Evolutionary conservation across 2,888 invertebrate species (phyloP), one percentile per base, ranked within the genome.

Genomic region (Herminia tarsipennalis): DNA sequence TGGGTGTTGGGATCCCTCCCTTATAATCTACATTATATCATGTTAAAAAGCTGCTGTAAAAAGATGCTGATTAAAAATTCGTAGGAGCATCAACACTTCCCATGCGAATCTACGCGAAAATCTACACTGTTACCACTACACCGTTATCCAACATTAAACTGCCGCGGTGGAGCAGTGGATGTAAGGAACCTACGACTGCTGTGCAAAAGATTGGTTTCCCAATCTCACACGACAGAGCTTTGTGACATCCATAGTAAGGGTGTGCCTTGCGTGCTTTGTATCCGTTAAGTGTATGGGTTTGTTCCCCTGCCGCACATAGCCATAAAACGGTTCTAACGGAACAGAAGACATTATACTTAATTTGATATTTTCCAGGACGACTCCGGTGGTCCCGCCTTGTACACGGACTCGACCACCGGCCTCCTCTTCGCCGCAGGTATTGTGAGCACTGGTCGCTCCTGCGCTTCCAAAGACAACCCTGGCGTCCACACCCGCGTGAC

Each of bases 401-500:
- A 92, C 87, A 78, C 83, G 36, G 93, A 94, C 51, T 62, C 70
- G 0, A 12, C 41, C 0, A 85, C 74, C 0, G 83, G 80, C 0
- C 69, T 83, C 1, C 59, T 91, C 0, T 88, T 83, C 56, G 8
- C 68, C 13, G 39, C 92, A 0, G 95, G 93, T 1, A 66, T 94
- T n/a, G 85, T 94, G 43, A 93, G 93, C 40, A 85, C 58, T 53
- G 95, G 95, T 3, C 34, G 45, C 0, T 84, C 58, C 37, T 95
- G 95, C 66, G 94, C 27, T 0, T 4, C 90, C 0, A 65, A 82
- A 0, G 33, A 21, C 0, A 42, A 38, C 2, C 94, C 94, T 0
- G 92, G 88, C 1, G 70, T 94, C 5, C 93, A 93, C 74, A 93
- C 93, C 0, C 81, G 93, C 13, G 83, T 95, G 0, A 88, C 93